These are phyloP conservation scores for Holothuria leucospilota DNA, from an alignment of 53 echinoderm and acorn worm genomes.

Conservation along the genomic window DNA sequence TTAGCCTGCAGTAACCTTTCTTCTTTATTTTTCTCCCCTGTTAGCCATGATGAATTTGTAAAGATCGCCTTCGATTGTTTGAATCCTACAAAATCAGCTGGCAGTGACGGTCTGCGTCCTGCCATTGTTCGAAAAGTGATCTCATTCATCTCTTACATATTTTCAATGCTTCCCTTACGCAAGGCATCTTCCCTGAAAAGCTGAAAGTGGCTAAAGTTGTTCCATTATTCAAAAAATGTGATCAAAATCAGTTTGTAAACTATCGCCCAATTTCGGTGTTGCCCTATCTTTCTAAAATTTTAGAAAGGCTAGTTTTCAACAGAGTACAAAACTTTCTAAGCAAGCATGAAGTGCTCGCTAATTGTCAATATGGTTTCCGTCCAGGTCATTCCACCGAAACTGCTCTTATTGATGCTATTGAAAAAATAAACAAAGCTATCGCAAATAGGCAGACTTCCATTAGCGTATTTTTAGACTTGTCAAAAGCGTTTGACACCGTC, in stretches of 20 bases:
- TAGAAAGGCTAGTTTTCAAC: not conserved
- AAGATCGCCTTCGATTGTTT: not conserved
- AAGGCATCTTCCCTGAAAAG: not conserved
- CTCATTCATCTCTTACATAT: not conserved
- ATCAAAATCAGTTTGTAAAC: slow-evolving; percentile 14
- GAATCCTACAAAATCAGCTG: not conserved
- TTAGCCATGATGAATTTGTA: not conserved
- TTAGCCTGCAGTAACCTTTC: not conserved
- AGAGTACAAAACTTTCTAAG: slow-evolving; percentile 5
- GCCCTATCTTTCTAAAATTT: not conserved
- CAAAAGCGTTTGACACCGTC: slow-evolving; percentile 23
- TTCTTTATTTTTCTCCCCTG: not conserved
- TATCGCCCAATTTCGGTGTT: slow-evolving; percentile 23
- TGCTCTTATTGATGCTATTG: slow-evolving; percentile 16
- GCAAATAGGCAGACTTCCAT: not conserved
- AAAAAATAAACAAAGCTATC: slow-evolving; percentile 21
- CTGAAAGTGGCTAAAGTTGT: not conserved
- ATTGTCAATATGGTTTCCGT: not conserved
- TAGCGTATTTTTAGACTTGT: not conserved
- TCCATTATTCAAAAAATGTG: not conserved
- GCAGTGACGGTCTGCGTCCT: not conserved
- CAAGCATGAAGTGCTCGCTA: not conserved
- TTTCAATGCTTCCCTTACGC: too few relatives aligned
- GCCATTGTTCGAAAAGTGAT: slow-evolving; percentile 7
- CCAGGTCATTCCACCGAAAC: slow-evolving; percentile 16